Evolutionary conservation across 37 sponge, comb jelly and placozoan genomes (phyloP).

Genomic region (Lycopodina hypogea): DNA sequence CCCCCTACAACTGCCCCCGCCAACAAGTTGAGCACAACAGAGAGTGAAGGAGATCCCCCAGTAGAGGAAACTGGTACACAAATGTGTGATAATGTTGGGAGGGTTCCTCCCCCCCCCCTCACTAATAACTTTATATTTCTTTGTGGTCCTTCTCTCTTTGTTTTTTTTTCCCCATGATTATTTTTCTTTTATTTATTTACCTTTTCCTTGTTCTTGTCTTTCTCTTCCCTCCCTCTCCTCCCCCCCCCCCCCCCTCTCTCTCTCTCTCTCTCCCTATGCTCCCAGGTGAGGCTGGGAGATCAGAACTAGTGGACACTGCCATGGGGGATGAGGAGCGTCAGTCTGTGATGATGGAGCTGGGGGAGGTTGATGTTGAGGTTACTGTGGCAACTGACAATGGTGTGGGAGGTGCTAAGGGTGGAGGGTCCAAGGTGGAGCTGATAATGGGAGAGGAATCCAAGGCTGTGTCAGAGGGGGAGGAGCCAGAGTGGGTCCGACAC

Average conservation of each 20-base stretch:
- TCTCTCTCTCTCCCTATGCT: neutral
- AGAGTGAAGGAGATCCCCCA: neutral
- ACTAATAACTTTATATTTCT: neutral
- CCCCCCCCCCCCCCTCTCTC: neutral
- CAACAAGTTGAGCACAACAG: neutral
- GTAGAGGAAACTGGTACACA: neutral
- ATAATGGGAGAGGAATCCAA: too few relatives aligned
- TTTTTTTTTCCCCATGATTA: neutral
- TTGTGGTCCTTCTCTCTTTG: neutral
- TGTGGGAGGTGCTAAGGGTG: conserved; percentile 4
- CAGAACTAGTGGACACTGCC: neutral
- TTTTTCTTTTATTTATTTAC: neutral
- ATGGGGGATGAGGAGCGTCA: conserved; percentile 3
- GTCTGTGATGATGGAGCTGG: neutral
- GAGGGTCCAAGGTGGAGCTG: too few relatives aligned
- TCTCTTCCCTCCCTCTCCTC: neutral
- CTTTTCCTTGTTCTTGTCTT: neutral
- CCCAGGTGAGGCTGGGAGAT: neutral
- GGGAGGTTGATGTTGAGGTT: neutral
- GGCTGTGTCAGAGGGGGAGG: conserved; percentile 15
- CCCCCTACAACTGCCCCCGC: conserved; percentile 28
- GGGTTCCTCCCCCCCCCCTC: neutral
- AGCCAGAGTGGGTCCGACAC: conserved; percentile 56
- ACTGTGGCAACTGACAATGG: neutral
- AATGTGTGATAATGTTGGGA: conserved; percentile 12